Base-by-base conservation (phyloP, 1,140 invertebrate species). In the Lasioglossum albipes region DNA sequence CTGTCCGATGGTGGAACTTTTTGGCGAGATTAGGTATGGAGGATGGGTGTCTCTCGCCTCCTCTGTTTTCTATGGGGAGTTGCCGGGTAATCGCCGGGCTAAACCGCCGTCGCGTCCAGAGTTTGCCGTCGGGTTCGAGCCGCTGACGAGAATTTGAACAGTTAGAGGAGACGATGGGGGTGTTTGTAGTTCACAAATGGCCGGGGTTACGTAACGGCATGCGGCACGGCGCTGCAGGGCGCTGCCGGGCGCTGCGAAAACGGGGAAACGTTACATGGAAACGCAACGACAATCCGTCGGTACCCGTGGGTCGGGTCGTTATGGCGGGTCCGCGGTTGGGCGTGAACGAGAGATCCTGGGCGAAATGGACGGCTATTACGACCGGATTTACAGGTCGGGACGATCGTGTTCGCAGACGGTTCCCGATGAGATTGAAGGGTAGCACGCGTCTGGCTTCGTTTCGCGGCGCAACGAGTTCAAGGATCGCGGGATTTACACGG, bases 101-200 rank as follows among this genome's bases (percentile, higher is more conserved):
- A 22, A 65, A 73, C n/a, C 31, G 61, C 31, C 45, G 20, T 73
- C 61, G 36, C 20, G 20, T 18, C 52, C 16, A 27, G 49, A 59
- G 61, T 71, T 72, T 27, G 45, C 62, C 68, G 45, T 36, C 18
- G 16, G 42, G 41, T 62, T 61, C 18, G 22, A 2, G 54, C 61
- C 20, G 75, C 22, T 79, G 65, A 79, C 76, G 76, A 79, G 76
- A 52, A 42, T 41, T 41, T 54, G 20, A 42, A 79, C 69, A 41
- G 41, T 22, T 59, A 31, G 7, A 16, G n/a, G 45, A 45, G 57
- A 54, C 67, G 45, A 42, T 61, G 49, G 52, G 68, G 76, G 59
- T 71, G 64, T 73, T 79, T 73, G 45, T 36, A 79, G 76, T 79
- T 65, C 72, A 73, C 76, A 65, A 73, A 49, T 79, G 59, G 45